A percentile compares a stretch with the other conserved stretches of the same genome.
phyloP scores from a whole-genome alignment of 1,140 invertebrate genomes.

The Campoletis sonorensis region DNA sequence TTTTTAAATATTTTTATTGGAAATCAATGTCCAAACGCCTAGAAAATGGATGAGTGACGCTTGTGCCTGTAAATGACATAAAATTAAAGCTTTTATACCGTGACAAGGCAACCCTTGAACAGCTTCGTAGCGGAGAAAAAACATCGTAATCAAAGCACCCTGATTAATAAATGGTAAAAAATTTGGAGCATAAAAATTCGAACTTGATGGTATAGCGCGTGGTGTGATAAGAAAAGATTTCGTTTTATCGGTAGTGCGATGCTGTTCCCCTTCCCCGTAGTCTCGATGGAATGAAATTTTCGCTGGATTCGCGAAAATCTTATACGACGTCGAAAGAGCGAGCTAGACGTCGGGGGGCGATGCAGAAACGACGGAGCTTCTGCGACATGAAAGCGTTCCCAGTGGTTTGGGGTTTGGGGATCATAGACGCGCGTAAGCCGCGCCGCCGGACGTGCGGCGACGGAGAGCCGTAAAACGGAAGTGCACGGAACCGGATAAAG shows the following conservation, averaged over 20 bases:
- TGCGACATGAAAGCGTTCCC: neutral
- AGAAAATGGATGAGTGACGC: too few species aligned
- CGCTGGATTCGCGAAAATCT: slow-evolving; percentile 25
- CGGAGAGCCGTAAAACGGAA: slow-evolving; percentile 44
- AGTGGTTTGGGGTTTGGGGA: neutral
- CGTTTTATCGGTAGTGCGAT: neutral
- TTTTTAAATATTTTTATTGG: too few species aligned
- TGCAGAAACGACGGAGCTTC: slow-evolving; percentile 15
- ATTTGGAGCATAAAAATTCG: neutral
- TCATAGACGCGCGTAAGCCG: slow-evolving; percentile 29
- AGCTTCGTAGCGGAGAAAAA: too few species aligned
- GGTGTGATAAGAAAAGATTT: slow-evolving; percentile 20
- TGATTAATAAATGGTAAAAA: neutral
- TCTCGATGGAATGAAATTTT: slow-evolving; percentile 9
- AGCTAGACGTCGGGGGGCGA: neutral
- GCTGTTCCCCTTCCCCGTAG: neutral
- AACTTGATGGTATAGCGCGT: neutral
- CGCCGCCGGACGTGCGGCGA: slow-evolving; percentile 34
- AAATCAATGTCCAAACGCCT: too few species aligned
- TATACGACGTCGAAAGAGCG: slow-evolving; percentile 17
- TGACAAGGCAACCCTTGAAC: too few species aligned
- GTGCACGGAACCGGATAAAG: slow-evolving; percentile 36
- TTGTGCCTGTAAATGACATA: too few species aligned
- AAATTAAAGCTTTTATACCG: too few species aligned
- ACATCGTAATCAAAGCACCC: too few species aligned